phyloP scores from a whole-genome alignment of 1,140 invertebrate species.

The Brachionus asplanchnoidis region DNA sequence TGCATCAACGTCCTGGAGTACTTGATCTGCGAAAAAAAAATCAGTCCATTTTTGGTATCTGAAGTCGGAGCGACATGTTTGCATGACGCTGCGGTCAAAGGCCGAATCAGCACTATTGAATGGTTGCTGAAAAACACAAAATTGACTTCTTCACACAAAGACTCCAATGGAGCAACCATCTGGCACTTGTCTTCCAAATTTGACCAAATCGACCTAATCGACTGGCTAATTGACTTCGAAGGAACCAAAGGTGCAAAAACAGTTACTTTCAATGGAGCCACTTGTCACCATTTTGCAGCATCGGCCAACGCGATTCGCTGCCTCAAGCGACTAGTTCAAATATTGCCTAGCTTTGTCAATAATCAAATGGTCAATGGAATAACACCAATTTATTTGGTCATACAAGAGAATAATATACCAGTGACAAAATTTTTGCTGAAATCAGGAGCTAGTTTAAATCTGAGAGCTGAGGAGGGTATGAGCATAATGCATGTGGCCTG shows the following conservation, averaged over 20 bases:
- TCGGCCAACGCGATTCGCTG: background rate
- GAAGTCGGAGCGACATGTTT: constrained; percentile 15
- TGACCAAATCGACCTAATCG: constrained; percentile 1
- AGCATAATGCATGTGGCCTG: constrained; percentile 7
- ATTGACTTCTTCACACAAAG: background rate
- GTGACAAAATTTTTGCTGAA: background rate
- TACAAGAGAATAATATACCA: background rate
- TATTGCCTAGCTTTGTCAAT: background rate
- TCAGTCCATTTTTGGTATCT: background rate
- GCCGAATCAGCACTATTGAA: background rate
- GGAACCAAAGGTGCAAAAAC: background rate
- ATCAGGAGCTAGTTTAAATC: background rate
- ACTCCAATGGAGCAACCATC: background rate
- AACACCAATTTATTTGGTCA: background rate
- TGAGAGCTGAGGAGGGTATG: background rate
- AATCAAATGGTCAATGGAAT: constrained; percentile 20
- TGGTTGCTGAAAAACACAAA: background rate
- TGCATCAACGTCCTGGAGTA: background rate
- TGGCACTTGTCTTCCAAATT: background rate
- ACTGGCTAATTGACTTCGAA: constrained; percentile 4
- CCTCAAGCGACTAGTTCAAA: background rate
- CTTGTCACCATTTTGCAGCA: constrained; percentile 17
- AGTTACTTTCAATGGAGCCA: constrained; percentile 4
- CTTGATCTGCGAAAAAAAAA: constrained; percentile 8
- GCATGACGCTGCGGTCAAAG: constrained; percentile 26